phyloP scores from a whole-genome alignment of 2,888 invertebrate species.

The Cinara cedri region DNA sequence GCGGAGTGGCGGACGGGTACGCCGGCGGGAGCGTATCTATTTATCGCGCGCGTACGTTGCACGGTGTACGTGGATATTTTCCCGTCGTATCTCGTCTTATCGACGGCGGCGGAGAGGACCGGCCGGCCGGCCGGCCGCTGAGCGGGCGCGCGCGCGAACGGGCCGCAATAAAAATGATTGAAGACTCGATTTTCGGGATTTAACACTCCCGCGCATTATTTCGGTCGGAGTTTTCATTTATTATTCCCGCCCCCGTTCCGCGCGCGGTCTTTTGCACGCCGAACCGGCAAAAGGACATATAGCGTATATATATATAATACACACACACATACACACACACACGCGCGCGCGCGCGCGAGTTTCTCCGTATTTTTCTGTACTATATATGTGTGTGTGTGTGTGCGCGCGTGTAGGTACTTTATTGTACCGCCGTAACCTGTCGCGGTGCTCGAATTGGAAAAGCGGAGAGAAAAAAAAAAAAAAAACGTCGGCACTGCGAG shows the following conservation, averaged over 20 bases:
- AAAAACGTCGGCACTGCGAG: too few relatives aligned
- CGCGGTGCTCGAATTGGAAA: too few relatives aligned
- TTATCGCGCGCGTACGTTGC: too few relatives aligned
- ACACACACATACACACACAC: slow-evolving; percentile 4
- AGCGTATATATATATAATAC: neutral
- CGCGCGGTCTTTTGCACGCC: neutral
- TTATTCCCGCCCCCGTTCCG: neutral
- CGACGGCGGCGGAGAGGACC: slow-evolving; percentile 17
- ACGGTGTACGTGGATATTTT: slow-evolving; percentile 44
- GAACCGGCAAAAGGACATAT: neutral
- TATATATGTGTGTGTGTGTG: too few relatives aligned
- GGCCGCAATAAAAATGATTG: slow-evolving; percentile 55
- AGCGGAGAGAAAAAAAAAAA: too few relatives aligned
- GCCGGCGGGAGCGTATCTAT: slow-evolving; percentile 38
- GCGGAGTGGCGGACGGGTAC: neutral
- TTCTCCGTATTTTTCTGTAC: too few relatives aligned
- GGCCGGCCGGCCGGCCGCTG: too few relatives aligned
- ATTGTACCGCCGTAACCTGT: too few relatives aligned
- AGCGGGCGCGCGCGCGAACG: neutral
- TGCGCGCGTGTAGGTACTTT: too few relatives aligned
- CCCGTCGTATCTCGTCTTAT: too few relatives aligned
- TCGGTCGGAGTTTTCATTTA: slow-evolving; percentile 27
- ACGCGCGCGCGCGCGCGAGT: neutral
- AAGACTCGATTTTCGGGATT: slow-evolving; percentile 54
- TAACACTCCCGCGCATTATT: slow-evolving; percentile 44